A percentile compares a stretch with the other conserved stretches of the same genome.
Evolutionary conservation across 2,797 vertebrate genomes (phyloP).

Genomic region (Pogoniulus pusillus): DNA sequence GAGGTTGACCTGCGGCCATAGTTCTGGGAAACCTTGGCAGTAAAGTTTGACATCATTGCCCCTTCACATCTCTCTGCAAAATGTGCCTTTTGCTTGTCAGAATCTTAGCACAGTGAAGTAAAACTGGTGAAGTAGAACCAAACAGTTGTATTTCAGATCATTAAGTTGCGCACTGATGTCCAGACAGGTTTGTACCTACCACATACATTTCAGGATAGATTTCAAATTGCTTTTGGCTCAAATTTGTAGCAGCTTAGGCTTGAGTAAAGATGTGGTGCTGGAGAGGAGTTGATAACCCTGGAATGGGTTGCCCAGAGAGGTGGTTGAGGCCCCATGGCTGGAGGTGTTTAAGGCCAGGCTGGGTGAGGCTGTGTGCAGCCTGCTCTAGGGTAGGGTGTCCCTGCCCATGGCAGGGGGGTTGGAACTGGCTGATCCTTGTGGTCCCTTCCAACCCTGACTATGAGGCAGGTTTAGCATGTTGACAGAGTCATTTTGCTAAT

Average conservation of each 20-base stretch:
- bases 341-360: too few relatives aligned
- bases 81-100: not conserved
- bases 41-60: conserved; percentile 11
- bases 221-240: not conserved
- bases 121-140: conserved; percentile 23
- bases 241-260: not conserved
- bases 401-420: too few relatives aligned
- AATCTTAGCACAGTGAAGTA: conserved; percentile 1
- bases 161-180: not conserved
- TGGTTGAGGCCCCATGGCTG: too few relatives aligned
- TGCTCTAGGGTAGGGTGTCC: too few relatives aligned
- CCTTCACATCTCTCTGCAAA: not conserved
- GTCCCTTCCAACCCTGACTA: too few relatives aligned
- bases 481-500: not conserved
- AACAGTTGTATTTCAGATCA: conserved; percentile 8
- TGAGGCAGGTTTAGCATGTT: not conserved
- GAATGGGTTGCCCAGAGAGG: too few relatives aligned
- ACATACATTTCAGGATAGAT: not conserved
- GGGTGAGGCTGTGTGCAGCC: too few relatives aligned
- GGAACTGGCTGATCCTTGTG: too few relatives aligned
- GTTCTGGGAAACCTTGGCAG: not conserved
- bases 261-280: not conserved
- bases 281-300: not conserved
- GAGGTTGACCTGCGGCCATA: not conserved
- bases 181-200: not conserved